Percentiles rank a stretch among this genome's conserved stretches.
Conservation (phyloP, 2,113 vertebrate species). For the Sander lucioperca region DNA sequence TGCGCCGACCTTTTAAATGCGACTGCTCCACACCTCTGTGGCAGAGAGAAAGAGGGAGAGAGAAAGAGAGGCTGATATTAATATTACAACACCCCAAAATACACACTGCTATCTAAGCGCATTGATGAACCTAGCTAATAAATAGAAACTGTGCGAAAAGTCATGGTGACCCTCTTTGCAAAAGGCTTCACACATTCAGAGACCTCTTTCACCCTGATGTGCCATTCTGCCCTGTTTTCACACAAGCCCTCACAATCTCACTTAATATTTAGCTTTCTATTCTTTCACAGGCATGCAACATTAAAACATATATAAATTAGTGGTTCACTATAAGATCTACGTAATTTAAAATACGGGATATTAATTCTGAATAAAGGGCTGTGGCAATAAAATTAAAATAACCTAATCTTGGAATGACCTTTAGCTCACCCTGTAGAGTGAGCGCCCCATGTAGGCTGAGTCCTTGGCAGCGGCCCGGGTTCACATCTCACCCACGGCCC, state of each 20-base stretch:
- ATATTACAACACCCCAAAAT: constrained; percentile 51
- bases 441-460: too few relatives aligned
- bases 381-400: background rate
- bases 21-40: constrained; percentile 77
- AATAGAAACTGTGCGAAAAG: constrained; percentile 60
- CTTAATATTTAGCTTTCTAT: background rate
- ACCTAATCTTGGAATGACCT: too few relatives aligned
- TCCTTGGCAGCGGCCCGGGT: too few relatives aligned
- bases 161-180: constrained; percentile 20
- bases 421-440: too few relatives aligned
- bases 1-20: constrained; percentile 76
- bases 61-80: constrained; percentile 36
- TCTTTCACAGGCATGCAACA: background rate
- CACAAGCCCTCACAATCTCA: background rate
- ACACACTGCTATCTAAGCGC: constrained; percentile 47
- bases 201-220: constrained; percentile 34
- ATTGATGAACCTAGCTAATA: constrained; percentile 40
- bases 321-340: background rate
- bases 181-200: constrained; percentile 10
- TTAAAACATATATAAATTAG: background rate
- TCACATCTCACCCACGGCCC: too few relatives aligned
- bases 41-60: constrained; percentile 37
- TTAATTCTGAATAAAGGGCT: background rate
- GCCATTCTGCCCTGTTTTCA: constrained; percentile 9
- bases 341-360: background rate